Percentiles rank a stretch among this genome's conserved stretches.
Evolutionary conservation across 37 sponge, comb jelly and placozoan species (phyloP).

Genomic region (Beroe forskalii): DNA sequence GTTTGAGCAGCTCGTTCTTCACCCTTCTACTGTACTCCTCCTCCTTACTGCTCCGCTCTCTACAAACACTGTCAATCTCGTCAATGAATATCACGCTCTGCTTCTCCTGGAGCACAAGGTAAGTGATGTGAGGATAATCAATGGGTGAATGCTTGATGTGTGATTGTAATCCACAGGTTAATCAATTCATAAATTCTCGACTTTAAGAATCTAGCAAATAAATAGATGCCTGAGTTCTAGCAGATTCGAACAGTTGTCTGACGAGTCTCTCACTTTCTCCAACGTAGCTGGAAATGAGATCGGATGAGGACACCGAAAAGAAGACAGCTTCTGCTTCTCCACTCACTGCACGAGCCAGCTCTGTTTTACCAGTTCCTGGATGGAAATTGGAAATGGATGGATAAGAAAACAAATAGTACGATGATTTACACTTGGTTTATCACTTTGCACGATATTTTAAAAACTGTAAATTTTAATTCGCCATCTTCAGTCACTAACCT

Average conservation of each 20-base stretch:
- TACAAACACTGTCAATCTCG: constrained; percentile 89
- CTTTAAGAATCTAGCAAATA: too few species aligned
- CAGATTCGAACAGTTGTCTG: neutral
- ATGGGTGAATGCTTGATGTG: too few species aligned
- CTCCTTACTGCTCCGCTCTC: constrained; percentile 73
- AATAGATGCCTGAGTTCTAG: constrained; percentile 5
- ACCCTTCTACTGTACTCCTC: constrained; percentile 86
- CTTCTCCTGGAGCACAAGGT: constrained; percentile 2
- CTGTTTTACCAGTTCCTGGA: constrained; percentile 68
- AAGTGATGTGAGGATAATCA: too few species aligned
- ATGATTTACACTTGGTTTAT: too few species aligned
- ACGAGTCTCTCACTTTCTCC: constrained; percentile 88
- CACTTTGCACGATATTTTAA: too few species aligned
- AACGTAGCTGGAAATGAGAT: constrained; percentile 89
- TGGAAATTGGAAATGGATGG: neutral
- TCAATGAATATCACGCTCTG: constrained; percentile 77
- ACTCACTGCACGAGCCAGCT: constrained; percentile 72
- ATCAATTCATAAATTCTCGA: too few species aligned
- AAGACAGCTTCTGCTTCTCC: constrained; percentile 78
- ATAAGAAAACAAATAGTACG: neutral
- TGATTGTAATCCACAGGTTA: too few species aligned
- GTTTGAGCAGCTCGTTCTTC: constrained; percentile 82
- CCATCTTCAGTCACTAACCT: too few species aligned
- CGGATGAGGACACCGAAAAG: constrained; percentile 81
- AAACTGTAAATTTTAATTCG: too few species aligned